Evolutionary conservation across 2,888 invertebrate species (phyloP).

Genomic region (Sussaba pulchella): DNA sequence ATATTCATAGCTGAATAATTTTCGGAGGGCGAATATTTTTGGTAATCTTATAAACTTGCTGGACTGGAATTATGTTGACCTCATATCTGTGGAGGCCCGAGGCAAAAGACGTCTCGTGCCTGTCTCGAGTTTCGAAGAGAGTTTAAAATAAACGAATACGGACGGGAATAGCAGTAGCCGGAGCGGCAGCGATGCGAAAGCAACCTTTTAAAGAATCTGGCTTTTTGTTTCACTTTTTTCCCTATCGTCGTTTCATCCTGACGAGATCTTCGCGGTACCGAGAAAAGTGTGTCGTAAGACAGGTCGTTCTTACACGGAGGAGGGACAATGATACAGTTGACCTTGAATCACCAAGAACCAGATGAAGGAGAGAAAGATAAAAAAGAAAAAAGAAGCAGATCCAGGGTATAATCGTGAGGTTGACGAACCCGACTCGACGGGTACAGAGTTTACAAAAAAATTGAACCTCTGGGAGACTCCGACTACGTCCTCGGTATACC

Average conservation of each 20-base stretch:
- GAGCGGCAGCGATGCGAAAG: background rate
- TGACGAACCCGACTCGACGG: conserved; percentile 13
- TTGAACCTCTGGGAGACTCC: background rate
- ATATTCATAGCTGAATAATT: background rate
- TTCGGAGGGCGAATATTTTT: background rate
- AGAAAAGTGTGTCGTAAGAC: background rate
- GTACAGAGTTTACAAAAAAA: background rate
- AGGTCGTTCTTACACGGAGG: background rate
- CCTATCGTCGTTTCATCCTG: background rate
- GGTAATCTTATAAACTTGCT: background rate
- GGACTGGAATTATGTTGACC: background rate
- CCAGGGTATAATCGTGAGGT: conserved; percentile 1
- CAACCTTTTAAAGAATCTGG: background rate
- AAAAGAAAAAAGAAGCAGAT: background rate
- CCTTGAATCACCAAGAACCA: conserved; percentile 4
- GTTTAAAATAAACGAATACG: background rate
- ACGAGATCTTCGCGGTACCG: background rate
- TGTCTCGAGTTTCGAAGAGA: background rate
- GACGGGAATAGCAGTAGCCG: background rate
- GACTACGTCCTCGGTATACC: conserved; percentile 11
- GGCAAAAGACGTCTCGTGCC: background rate
- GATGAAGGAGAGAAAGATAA: background rate
- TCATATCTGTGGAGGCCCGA: background rate
- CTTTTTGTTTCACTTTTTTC: background rate
- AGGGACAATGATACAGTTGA: conserved; percentile 7